These are phyloP conservation scores for Amyelois transitella DNA, from an alignment of 1,140 invertebrate genomes.

Conservation along the genomic window DNA sequence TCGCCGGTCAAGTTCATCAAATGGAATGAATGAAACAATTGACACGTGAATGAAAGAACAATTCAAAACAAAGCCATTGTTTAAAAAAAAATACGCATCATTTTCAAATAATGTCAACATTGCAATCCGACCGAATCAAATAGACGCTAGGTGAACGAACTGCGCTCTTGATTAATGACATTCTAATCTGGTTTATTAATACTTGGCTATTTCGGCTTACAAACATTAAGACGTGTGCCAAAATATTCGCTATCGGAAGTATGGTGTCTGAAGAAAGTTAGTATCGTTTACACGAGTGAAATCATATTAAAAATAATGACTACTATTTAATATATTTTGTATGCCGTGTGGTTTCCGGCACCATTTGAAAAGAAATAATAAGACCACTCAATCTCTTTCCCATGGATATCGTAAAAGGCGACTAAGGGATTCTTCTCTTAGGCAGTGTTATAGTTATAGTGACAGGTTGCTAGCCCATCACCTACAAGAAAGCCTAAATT, in stretches of 20 bases:
- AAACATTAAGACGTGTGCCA: constrained; percentile 32
- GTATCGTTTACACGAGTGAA: background rate
- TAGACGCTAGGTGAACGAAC: constrained; percentile 36
- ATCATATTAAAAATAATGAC: no score
- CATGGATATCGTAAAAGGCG: no score
- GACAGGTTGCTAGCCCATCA: no score
- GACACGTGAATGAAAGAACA: background rate
- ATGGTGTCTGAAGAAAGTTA: background rate
- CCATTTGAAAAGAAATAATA: no score
- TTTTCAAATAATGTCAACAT: background rate
- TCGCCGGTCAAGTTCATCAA: background rate
- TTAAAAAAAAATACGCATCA: background rate
- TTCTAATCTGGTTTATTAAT: constrained; percentile 36
- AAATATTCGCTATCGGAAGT: constrained; percentile 51
- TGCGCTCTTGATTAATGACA: constrained; percentile 28
- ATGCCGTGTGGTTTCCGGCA: no score
- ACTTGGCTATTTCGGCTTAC: constrained; percentile 20
- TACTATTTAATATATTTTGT: no score
- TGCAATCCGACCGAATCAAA: constrained; percentile 16
- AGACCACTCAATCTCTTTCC: no score
- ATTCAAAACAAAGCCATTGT: background rate
- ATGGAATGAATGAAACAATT: background rate
- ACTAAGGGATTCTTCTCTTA: no score
- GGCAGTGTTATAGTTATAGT: no score
- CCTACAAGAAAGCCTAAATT: no score